Conservation (phyloP, 2,888 invertebrate species). For the Dynastes hyllus region DNA sequence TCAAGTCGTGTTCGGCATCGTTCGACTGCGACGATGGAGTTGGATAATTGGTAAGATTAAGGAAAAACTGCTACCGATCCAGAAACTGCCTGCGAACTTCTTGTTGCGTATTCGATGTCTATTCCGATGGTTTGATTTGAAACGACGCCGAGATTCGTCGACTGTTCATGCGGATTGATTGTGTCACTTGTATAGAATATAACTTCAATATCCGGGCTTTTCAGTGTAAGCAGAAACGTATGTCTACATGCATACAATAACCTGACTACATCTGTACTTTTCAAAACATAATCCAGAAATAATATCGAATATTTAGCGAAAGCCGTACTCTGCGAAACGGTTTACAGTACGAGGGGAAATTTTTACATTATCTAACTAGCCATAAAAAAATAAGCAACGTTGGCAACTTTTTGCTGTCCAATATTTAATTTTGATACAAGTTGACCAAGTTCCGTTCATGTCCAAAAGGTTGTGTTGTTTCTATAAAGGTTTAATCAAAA, state of each 20-base stretch:
- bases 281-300: constrained; percentile 1
- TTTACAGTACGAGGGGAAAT: background rate
- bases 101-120: constrained; percentile 5
- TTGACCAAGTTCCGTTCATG: too few species aligned
- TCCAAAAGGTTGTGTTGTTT: too few species aligned
- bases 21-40: constrained; percentile 6
- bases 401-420: too few species aligned
- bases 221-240: background rate
- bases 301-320: constrained; percentile 3
- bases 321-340: background rate
- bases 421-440: too few species aligned
- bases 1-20: constrained; percentile 8
- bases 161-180: constrained; percentile 21
- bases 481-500: too few species aligned
- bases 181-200: constrained; percentile 31
- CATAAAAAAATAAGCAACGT: too few species aligned
- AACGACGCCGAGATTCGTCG: constrained; percentile 3
- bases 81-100: constrained; percentile 28
- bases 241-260: background rate
- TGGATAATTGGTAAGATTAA: constrained; percentile 44
- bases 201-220: constrained; percentile 16
- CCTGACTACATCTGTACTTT: background rate
- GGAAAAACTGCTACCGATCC: constrained; percentile 24
- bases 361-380: too few species aligned
- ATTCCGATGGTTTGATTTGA: constrained; percentile 19